Conservation (phyloP, 2,888 invertebrate species). For the Ephialtes manifestator region DNA sequence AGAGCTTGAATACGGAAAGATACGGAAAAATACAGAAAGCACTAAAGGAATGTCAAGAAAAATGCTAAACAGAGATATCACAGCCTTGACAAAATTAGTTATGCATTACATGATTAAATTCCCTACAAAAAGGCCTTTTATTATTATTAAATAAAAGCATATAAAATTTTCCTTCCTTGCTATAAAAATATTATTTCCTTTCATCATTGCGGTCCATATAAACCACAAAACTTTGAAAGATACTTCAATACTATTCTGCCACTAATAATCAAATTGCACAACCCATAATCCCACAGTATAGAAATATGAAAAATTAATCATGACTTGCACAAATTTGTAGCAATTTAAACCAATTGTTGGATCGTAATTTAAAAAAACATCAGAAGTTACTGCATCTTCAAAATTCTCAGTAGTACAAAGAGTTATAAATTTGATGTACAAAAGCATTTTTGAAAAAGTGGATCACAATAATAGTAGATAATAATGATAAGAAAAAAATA, state of each 20-base stretch:
- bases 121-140: too few species aligned
- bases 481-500: not conserved
- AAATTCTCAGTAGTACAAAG: not conserved
- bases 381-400: not conserved
- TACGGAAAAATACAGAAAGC: too few species aligned
- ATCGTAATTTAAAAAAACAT: not conserved
- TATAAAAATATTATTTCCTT: too few species aligned
- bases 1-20: too few species aligned
- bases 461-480: not conserved
- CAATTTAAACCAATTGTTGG: not conserved
- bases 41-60: too few species aligned
- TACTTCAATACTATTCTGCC: not conserved
- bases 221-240: constrained; percentile 2
- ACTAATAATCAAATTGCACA: not conserved
- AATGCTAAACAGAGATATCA: too few species aligned
- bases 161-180: not conserved
- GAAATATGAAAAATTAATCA: not conserved
- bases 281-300: not conserved
- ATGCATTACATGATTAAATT: too few species aligned
- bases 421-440: not conserved
- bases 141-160: too few species aligned
- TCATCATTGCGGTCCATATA: too few species aligned
- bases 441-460: not conserved
- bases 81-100: too few species aligned
- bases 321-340: constrained; percentile 2